These are phyloP conservation scores for Eupeodes corollae DNA, from an alignment of 1,140 invertebrate genomes.

Conservation along the genomic window DNA sequence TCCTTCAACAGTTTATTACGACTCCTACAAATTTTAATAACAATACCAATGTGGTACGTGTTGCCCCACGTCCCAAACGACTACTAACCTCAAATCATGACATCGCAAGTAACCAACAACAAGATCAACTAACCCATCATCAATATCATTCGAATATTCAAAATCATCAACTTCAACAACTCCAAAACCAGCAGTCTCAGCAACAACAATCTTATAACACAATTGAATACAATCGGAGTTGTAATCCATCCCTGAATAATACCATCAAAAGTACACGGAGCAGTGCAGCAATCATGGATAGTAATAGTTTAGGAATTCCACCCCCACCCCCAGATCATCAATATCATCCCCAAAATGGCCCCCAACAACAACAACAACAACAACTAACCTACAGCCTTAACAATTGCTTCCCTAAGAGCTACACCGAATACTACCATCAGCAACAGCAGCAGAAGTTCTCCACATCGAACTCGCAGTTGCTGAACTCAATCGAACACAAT, in stretches of 20 bases:
- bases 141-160: constrained; percentile 1
- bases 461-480: constrained; percentile 14
- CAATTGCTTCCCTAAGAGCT: constrained; percentile 29
- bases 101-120: constrained; percentile 19
- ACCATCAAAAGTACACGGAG: constrained; percentile 2
- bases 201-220: constrained; percentile 22
- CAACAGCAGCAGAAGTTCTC: constrained; percentile 20
- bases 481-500: constrained; percentile 22
- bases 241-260: not conserved
- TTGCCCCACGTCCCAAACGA: constrained; percentile 30
- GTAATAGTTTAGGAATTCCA: not conserved
- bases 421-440: constrained; percentile 25
- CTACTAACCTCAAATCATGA: constrained; percentile 16
- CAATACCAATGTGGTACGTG: constrained; percentile 34
- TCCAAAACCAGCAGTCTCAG: constrained; percentile 5
- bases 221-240: constrained; percentile 20
- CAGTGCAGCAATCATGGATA: constrained; percentile 1
- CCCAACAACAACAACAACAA: constrained; percentile 12
- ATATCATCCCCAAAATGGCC: constrained; percentile 2
- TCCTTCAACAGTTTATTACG: constrained; percentile 23
- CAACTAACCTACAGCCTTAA: constrained; percentile 24
- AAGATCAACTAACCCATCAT: constrained; percentile 6
- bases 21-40: constrained; percentile 37
- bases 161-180: constrained; percentile 13
- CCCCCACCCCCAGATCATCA: constrained; percentile 2